phyloP scores from a whole-genome alignment of 2,888 invertebrate species.

The Chirona hameri region DNA sequence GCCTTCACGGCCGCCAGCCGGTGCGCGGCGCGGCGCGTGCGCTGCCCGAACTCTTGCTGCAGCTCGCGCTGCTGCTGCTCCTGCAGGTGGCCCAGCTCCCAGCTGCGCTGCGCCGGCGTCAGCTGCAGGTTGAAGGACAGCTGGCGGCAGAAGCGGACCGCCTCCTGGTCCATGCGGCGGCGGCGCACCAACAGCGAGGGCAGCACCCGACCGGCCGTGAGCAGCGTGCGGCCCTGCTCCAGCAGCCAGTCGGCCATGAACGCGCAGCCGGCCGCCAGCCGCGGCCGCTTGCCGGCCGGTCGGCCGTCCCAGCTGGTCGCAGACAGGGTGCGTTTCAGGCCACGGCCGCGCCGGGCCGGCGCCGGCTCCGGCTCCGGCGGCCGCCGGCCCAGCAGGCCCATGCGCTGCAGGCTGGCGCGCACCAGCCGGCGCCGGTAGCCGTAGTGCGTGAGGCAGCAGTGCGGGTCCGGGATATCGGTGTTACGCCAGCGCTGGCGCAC shows the following conservation, averaged over 20 bases:
- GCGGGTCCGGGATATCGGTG: conserved; percentile 30
- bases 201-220: not conserved
- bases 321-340: not conserved
- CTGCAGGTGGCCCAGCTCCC: conserved; percentile 37
- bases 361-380: not conserved
- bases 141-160: not conserved
- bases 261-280: not conserved
- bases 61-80: conserved; percentile 37
- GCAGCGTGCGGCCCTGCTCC: not conserved
- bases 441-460: conserved; percentile 12
- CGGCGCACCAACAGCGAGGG: not conserved
- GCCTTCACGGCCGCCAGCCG: conserved; percentile 36
- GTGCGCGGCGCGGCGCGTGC: conserved; percentile 37
- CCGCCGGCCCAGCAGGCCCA: not conserved
- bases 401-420: not conserved
- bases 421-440: not conserved
- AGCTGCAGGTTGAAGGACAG: not conserved
- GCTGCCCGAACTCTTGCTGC: conserved; percentile 34
- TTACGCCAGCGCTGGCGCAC: conserved; percentile 27
- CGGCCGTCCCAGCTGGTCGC: not conserved
- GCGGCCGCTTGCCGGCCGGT: not conserved
- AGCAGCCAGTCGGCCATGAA: conserved; percentile 3
- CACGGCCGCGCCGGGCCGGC: not conserved
- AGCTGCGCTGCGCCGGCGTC: conserved; percentile 1
- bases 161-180: not conserved